phyloP scores from a whole-genome alignment of 2,113 vertebrate genomes.

The Xiphophorus hellerii region DNA sequence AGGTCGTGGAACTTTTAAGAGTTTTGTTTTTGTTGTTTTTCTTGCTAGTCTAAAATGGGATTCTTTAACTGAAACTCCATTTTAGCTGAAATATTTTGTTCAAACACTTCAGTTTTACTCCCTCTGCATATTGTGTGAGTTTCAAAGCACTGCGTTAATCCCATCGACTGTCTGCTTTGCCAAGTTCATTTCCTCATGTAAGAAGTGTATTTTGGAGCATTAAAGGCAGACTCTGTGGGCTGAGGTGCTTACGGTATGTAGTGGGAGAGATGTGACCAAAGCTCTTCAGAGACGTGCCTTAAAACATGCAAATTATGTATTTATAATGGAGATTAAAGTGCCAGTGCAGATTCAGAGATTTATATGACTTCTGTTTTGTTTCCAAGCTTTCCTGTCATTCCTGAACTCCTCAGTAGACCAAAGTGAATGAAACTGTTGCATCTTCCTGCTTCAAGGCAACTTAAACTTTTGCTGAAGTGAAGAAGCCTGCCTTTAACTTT shows the following conservation, averaged over 20 bases:
- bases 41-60: conserved; percentile 42
- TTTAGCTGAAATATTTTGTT: conserved; percentile 33
- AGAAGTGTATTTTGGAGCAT: conserved; percentile 31
- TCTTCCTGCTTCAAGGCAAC: neutral
- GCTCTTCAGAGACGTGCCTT: conserved; percentile 47
- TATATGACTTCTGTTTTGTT: neutral
- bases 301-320: conserved; percentile 45
- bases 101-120: conserved; percentile 23
- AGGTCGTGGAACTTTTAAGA: neutral
- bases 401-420: neutral
- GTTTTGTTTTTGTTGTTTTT: conserved; percentile 20
- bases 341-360: conserved; percentile 45
- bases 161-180: conserved; percentile 10
- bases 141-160: conserved; percentile 34
- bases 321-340: conserved; percentile 42
- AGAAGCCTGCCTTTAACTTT: neutral
- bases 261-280: conserved; percentile 34
- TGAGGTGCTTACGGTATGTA: conserved; percentile 15
- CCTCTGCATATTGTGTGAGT: conserved; percentile 20
- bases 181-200: conserved; percentile 20
- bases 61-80: conserved; percentile 47
- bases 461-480: conserved; percentile 8
- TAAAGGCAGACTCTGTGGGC: conserved; percentile 4
- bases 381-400: neutral
- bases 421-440: conserved; percentile 4